Evolutionary conservation across 2,888 invertebrate species (phyloP).

Genomic region (Cordilura impudica): DNA sequence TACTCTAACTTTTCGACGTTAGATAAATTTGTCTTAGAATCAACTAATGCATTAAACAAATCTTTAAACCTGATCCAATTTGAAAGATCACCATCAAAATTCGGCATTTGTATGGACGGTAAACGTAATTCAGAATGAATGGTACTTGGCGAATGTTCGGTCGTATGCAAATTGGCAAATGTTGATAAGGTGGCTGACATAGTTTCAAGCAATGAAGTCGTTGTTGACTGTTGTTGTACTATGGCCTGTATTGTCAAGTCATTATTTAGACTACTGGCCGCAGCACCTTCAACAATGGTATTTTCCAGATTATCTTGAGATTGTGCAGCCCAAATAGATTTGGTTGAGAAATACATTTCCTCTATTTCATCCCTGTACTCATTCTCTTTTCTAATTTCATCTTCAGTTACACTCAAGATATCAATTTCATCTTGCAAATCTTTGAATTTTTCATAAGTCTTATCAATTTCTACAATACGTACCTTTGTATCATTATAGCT

Average conservation of each 20-base stretch:
- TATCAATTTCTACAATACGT: slow-evolving; percentile 20
- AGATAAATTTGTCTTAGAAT: slow-evolving; percentile 38
- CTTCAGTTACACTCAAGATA: background rate
- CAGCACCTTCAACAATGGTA: background rate
- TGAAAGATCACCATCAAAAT: slow-evolving; percentile 33
- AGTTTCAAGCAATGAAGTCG: background rate
- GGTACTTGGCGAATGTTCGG: background rate
- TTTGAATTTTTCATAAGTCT: slow-evolving; percentile 13
- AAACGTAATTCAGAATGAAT: slow-evolving; percentile 28
- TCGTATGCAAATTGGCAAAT: background rate
- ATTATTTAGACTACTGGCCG: background rate
- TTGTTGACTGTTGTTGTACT: no score
- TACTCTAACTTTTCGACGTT: slow-evolving; percentile 53
- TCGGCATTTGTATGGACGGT: slow-evolving; percentile 50
- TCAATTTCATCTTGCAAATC: slow-evolving; percentile 32
- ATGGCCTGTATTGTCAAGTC: background rate
- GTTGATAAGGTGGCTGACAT: background rate
- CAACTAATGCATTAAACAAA: slow-evolving; percentile 47
- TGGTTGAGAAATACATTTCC: background rate
- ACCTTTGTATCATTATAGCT: slow-evolving; percentile 13
- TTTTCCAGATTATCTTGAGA: background rate
- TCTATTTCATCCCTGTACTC: background rate
- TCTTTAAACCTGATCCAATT: slow-evolving; percentile 52
- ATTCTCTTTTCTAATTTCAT: background rate
- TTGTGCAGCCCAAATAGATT: background rate